Conservation (phyloP, 2,113 vertebrate species). For the Prochilodus magdalenae region DNA sequence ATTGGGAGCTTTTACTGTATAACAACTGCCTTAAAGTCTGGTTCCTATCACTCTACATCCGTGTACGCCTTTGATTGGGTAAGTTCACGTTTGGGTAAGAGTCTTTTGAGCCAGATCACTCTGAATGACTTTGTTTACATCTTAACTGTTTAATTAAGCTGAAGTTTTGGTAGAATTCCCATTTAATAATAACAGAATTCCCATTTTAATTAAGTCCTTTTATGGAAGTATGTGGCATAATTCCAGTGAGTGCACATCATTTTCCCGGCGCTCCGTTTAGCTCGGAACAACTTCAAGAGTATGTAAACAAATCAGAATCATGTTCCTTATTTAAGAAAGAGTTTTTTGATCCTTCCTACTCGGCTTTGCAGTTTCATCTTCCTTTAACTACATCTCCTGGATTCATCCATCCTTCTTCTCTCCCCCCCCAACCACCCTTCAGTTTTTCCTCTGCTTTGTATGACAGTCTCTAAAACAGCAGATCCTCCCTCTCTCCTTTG, state of each 20-base stretch:
- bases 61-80: too few species aligned
- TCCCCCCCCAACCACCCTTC: slow-evolving; percentile 30
- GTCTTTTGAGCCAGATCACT: too few species aligned
- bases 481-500: slow-evolving; percentile 53
- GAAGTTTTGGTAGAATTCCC: too few species aligned
- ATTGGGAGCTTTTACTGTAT: too few species aligned
- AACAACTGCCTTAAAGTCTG: too few species aligned
- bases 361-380: slow-evolving; percentile 62
- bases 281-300: neutral
- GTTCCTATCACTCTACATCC: too few species aligned
- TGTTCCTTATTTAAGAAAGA: slow-evolving; percentile 61
- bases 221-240: neutral
- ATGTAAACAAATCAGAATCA: slow-evolving; percentile 39
- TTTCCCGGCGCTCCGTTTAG: neutral
- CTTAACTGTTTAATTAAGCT: too few species aligned
- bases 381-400: slow-evolving; percentile 53
- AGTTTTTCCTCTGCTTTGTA: slow-evolving; percentile 39
- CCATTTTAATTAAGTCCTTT: too few species aligned
- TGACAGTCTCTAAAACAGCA: slow-evolving; percentile 45
- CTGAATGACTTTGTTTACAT: too few species aligned
- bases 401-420: slow-evolving; percentile 59
- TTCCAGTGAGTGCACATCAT: neutral
- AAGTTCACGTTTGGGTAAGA: too few species aligned
- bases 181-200: too few species aligned
- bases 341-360: slow-evolving; percentile 62